Evolutionary conservation across 2,888 invertebrate species (phyloP), one percentile per base, ranked within the genome.

Genomic region (Drosophila macrospina): DNA sequence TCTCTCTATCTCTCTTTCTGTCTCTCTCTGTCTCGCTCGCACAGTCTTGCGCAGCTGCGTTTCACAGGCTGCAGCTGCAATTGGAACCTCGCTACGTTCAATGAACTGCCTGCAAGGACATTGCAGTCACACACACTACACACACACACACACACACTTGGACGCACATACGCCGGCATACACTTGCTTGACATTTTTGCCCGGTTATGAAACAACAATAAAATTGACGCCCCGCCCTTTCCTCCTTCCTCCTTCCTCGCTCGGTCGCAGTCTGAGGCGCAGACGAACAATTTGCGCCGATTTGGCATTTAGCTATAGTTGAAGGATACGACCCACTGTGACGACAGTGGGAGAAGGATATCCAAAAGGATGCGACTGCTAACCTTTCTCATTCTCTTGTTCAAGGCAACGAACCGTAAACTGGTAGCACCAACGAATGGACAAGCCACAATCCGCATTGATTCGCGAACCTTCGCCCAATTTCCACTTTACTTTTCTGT

Each of bases 81-180:
- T 59, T 74, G 77, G 64, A 66, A 39, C 54, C 66, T 68, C 66
- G 66, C 34, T 37, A 48, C 65, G 73, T 74, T 57, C 88, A 82
- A 71, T 85, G 88, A 85, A 87, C 85, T 74, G 72, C 50, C 86
- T 72, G 86, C 83, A 85, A 85, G 88, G 88, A 71, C 80, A 78
- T 69, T 85, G 82, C 87, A 85, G 79, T 63, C 61, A 16, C 36
- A 52, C 44, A 44, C 24, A 56, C n/a, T 20, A 62, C 41, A 59
- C 36, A 39, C 34, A 57, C 48, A 42, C 32, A 50, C 24, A 41
- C 39, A 54, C 41, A 42, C 20, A 50, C 24, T 36, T 34, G 50
- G 37, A 54, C 41, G 32, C 41, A 50, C 34, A 55, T 34, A 32
- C 57, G 30, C 48, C 7, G 13, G 13, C 39, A 52, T 24, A 56